Evolutionary conservation across 2,113 vertebrate genomes (phyloP), one percentile per base, ranked within the genome.

Genomic region (Epinephelus lanceolatus): DNA sequence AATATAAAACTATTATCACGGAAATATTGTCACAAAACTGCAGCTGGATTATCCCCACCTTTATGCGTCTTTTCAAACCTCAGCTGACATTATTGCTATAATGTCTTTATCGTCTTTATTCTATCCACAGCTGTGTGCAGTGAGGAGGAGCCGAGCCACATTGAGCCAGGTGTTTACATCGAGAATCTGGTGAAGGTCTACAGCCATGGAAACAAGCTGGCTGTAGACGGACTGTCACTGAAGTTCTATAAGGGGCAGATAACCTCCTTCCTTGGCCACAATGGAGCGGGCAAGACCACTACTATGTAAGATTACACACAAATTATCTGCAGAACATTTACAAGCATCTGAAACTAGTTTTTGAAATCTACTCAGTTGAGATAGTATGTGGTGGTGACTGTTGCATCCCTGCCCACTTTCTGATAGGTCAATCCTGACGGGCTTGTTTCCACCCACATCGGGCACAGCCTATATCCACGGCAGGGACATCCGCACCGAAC

Each of bases 211-310:
- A 98, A 97, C 88, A 99, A 99, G 81, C 95, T 98, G 91, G 98
- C 98, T 3, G 96, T 99, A 0, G 98, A 99, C 73, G 98, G 96
- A 56, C 95, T 99, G 68, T 96, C 96, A 0, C 93, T 99, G 70
- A 98, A 97, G 84, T 99, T 99, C 93, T 99, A 99, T 0, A 97
- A 99, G 86, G 98, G 97, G 40, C 98, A 99, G 87, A 99, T 99
- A 86, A 99, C 98, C 3, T 99, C 98, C 19, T 99, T 99, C 89
- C 93, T 99, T 37, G 98, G 98, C 23, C 98, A 99, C 93, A 99
- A 99, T 1, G 98, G 98, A 93, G 98, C 98, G 5, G 98, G 98
- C 37, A 99, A 99, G 93, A 99, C 98, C 33, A 99, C 98, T 55
- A 99, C 98, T 17, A 99, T 99, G 98, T 99, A 97, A 96, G 98